Evolutionary conservation across 2,888 invertebrate genomes (phyloP).

Genomic region (Frankliniella intonsa): DNA sequence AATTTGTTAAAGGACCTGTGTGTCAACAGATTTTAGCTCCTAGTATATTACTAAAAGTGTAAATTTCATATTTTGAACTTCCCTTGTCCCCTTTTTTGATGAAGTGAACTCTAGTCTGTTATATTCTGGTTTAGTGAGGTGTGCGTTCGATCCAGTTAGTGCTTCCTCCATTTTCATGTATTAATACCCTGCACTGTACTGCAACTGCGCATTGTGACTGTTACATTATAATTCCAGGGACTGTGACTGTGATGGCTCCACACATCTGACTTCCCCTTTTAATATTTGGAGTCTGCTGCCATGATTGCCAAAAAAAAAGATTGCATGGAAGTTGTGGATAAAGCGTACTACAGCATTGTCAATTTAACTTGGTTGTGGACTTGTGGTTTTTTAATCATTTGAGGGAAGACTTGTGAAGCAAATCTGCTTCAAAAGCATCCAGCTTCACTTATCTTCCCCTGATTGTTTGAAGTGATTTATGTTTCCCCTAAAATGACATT

Average conservation of each 20-base stretch:
- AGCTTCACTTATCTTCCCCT: constrained; percentile 7
- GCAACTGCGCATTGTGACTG: constrained; percentile 22
- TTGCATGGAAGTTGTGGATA: constrained; percentile 18
- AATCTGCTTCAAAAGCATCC: neutral
- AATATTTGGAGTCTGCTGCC: constrained; percentile 24
- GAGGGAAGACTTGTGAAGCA: neutral
- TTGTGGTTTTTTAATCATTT: constrained; percentile 20
- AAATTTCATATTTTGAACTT: constrained; percentile 16
- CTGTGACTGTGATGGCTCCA: constrained; percentile 24
- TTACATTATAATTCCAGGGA: constrained; percentile 25
- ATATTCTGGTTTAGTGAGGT: constrained; percentile 17
- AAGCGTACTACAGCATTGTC: constrained; percentile 25
- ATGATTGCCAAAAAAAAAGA: constrained; percentile 17
- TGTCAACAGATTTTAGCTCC: neutral
- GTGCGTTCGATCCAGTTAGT: constrained; percentile 14
- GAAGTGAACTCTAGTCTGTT: constrained; percentile 26
- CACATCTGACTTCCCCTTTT: constrained; percentile 20
- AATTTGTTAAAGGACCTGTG: neutral
- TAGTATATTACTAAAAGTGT: constrained; percentile 7
- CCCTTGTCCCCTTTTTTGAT: constrained; percentile 8
- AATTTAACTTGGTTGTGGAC: constrained; percentile 26
- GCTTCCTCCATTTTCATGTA: constrained; percentile 26
- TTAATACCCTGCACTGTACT: constrained; percentile 17
- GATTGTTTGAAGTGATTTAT: constrained; percentile 23
- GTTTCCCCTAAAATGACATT: constrained; percentile 23